phyloP scores from a whole-genome alignment of 2,888 invertebrate genomes.

The Megamerina dolium region DNA sequence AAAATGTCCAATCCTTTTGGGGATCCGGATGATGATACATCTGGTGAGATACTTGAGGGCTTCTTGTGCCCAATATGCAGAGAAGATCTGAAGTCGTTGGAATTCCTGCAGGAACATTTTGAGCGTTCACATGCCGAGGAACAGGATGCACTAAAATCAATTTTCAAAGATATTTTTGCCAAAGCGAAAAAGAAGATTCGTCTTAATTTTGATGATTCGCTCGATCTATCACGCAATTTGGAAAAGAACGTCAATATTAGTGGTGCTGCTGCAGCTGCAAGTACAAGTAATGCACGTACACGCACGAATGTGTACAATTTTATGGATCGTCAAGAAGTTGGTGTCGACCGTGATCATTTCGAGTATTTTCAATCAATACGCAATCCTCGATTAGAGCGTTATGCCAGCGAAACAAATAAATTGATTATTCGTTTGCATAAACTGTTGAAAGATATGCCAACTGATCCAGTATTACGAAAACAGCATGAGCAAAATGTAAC shows the following conservation, averaged over 20 bases:
- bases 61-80: slow-evolving; percentile 94
- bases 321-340: slow-evolving; percentile 48
- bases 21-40: slow-evolving; percentile 42
- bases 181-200: slow-evolving; percentile 84
- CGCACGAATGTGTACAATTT: slow-evolving; percentile 36
- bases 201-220: slow-evolving; percentile 65
- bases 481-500: slow-evolving; percentile 62
- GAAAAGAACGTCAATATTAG: slow-evolving; percentile 52
- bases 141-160: slow-evolving; percentile 70
- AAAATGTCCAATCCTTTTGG: slow-evolving; percentile 41
- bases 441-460: slow-evolving; percentile 74
- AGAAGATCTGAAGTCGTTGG: slow-evolving; percentile 78
- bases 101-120: slow-evolving; percentile 80
- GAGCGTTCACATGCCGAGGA: slow-evolving; percentile 84
- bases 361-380: slow-evolving; percentile 70
- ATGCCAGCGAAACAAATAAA: slow-evolving; percentile 92
- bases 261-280: slow-evolving; percentile 1
- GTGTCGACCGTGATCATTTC: slow-evolving; percentile 55
- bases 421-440: slow-evolving; percentile 89
- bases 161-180: slow-evolving; percentile 73
- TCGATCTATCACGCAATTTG: slow-evolving; percentile 56
- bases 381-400: slow-evolving; percentile 72
- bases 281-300: slow-evolving; percentile 27
- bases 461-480: slow-evolving; percentile 65
- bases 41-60: slow-evolving; percentile 73